phyloP scores from a whole-genome alignment of 2,888 invertebrate genomes.

The Papilio protenor region DNA sequence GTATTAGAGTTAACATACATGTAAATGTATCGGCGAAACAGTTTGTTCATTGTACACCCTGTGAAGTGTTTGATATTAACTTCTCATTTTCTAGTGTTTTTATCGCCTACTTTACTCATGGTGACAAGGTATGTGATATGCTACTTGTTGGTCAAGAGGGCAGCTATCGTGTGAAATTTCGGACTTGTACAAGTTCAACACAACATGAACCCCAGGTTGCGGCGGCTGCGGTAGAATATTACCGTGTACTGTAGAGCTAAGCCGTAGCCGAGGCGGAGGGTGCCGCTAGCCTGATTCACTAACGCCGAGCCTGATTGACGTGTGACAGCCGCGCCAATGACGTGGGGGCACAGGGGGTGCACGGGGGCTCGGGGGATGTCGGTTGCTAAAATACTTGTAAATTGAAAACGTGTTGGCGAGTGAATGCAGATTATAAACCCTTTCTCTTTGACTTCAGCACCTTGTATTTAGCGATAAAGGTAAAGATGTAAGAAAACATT shows the following conservation, averaged over 20 bases:
- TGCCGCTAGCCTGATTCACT: not conserved
- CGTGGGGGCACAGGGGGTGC: not conserved
- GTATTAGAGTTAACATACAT: too few species aligned
- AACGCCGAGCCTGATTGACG: conserved; percentile 42
- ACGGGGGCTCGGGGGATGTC: not conserved
- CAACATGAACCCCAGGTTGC: not conserved
- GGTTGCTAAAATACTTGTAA: conserved; percentile 3
- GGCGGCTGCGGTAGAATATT: not conserved
- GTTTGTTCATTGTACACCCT: too few species aligned
- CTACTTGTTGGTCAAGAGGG: not conserved
- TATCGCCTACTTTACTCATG: too few species aligned
- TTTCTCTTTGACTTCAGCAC: not conserved
- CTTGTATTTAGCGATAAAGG: too few species aligned
- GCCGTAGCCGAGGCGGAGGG: not conserved
- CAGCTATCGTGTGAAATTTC: not conserved
- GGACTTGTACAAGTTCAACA: not conserved
- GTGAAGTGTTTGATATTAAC: too few species aligned
- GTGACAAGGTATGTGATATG: too few species aligned
- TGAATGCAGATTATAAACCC: not conserved
- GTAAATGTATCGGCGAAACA: too few species aligned
- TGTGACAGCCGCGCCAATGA: conserved; percentile 28
- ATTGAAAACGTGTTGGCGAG: conserved; percentile 34
- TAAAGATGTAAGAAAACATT: not conserved
- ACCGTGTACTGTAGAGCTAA: not conserved
- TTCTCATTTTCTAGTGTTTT: too few species aligned